Conservation (phyloP, 2,113 vertebrate species). For the Pholis gunnellus region DNA sequence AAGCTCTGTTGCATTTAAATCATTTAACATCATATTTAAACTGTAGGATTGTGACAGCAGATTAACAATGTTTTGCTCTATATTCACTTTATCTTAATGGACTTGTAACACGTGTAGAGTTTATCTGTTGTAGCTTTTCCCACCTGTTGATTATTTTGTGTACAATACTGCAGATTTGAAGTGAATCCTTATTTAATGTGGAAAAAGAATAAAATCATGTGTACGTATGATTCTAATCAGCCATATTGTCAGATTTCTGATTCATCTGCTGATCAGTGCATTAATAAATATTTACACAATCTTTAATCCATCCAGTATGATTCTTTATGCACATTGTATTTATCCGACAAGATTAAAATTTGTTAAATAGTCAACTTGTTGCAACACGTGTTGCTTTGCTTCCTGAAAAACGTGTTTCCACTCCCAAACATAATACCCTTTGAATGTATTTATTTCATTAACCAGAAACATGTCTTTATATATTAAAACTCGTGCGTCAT, state of each 20-base stretch:
- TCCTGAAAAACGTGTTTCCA: neutral
- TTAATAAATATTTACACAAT: neutral
- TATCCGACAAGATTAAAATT: no score
- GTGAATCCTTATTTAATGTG: constrained; percentile 43
- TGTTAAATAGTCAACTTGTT: no score
- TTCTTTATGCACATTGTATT: neutral
- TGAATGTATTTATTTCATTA: neutral
- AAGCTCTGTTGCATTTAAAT: constrained; percentile 22
- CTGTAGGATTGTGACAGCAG: constrained; percentile 6
- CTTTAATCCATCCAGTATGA: neutral
- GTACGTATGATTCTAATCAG: constrained; percentile 11
- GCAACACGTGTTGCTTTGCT: neutral
- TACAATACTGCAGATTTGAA: constrained; percentile 21
- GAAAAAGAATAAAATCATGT: constrained; percentile 38
- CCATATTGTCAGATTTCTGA: neutral
- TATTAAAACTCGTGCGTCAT: no score
- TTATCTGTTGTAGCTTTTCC: constrained; percentile 20
- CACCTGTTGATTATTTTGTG: constrained; percentile 26
- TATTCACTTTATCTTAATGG: constrained; percentile 30
- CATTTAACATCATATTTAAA: neutral
- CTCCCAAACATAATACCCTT: neutral
- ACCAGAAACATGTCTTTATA: no score
- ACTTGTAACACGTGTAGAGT: constrained; percentile 25
- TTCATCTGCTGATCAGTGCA: neutral
- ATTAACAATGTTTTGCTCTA: constrained; percentile 23